phyloP scores from a whole-genome alignment of 2,888 invertebrate genomes.

The Leucophora obtusa region DNA sequence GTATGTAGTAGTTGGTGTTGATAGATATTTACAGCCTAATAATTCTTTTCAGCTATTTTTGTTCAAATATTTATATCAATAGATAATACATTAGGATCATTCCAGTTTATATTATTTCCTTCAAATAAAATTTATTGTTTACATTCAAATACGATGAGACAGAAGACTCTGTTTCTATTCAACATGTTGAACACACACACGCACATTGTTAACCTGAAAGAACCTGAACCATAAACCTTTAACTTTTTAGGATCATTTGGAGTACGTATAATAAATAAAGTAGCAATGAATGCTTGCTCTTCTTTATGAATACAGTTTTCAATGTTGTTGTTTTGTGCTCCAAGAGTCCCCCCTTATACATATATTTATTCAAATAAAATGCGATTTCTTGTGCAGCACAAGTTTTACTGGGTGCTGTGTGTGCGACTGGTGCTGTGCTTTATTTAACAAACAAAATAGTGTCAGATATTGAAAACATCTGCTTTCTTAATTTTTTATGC shows the following conservation, averaged over 20 bases:
- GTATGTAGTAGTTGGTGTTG: not conserved
- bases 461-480: conserved; percentile 2
- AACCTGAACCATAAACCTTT: conserved; percentile 53
- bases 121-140: conserved; percentile 21
- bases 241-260: conserved; percentile 32
- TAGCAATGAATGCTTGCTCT: not conserved
- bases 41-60: not conserved
- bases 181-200: conserved; percentile 7
- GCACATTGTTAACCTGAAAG: conserved; percentile 30
- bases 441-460: not conserved
- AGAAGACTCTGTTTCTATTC: not conserved
- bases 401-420: not conserved
- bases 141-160: not conserved
- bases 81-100: not conserved
- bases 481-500: conserved; percentile 1
- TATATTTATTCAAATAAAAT: not conserved
- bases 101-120: conserved; percentile 32
- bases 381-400: not conserved
- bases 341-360: not conserved
- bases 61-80: not conserved
- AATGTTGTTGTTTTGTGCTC: not conserved
- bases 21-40: not conserved
- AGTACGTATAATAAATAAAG: conserved; percentile 13
- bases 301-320: not conserved
- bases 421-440: not conserved